Base-by-base conservation (phyloP, 2,888 invertebrate species). In the Pristionchus fissidentatus region DNA sequence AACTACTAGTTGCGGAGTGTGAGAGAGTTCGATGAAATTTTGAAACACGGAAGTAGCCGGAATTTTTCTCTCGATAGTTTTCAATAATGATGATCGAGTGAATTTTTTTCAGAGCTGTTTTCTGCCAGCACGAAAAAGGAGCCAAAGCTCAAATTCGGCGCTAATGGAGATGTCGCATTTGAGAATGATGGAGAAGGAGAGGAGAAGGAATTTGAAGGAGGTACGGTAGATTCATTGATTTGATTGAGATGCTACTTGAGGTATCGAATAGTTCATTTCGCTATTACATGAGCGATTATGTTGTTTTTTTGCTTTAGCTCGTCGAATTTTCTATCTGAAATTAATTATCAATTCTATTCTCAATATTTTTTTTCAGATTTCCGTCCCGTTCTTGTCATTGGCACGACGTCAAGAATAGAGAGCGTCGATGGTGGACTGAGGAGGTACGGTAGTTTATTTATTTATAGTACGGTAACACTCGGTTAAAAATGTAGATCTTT, bases 351-450 rank as follows among this genome's bases (percentile, higher is more conserved):
- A 15, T 49, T 19, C 10, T 15, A 81, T 79, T 79, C 10, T 81
- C 38, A 22, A 35, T 49, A 49, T 49, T n/a, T n/a, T 26, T 77
- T 29, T 29, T 1, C 22, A 62, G 80, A 57, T 5, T 83, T 70
- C 57, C 83, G 49, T 55, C 83, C 73, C 57, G 90, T 92, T 13
- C 84, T 91, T 32, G 91, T 99, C 26, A 95, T 99, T 90, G 98
- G 97, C n/a, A 97, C 98, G 0, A 98, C 98, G 52, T 97, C 96
- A 93, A 95, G 96, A 85, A 96, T 97, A 0, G 98, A 98, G 93
- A 94, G 96, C 0, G 94, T 99, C 78, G 98, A 99, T 93, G 96
- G 97, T 38, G 96, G 97, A 13, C 93, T 99, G 84, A 94, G 98
- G 88, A 94, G 97, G 88, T 96, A 97, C 8, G 97, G 97, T 1